Evolutionary conservation across 2,888 invertebrate species (phyloP), one percentile per base, ranked within the genome.

Genomic region (Drosophila ochracea): DNA sequence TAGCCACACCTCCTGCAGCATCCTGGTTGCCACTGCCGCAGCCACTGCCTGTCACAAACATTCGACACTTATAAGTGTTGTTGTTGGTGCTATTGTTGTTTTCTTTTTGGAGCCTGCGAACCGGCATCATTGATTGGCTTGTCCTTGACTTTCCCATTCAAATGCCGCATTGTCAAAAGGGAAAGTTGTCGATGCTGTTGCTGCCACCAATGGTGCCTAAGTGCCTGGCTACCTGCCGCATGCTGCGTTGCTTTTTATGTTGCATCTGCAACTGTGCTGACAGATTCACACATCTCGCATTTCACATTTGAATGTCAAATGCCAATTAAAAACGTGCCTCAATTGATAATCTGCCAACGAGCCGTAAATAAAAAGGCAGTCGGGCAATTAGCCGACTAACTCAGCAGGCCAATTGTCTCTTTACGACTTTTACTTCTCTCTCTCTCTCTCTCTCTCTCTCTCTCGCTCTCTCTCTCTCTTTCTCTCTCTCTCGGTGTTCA

Each of bases 31-130:
- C 54, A 33, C 50, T 30, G 13, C 7, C 21, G 21, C 35, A 9
- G 2, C 10, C 33, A 19, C 19, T 30, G 59, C 47, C 78, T 76
- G 89, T 78, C 90, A 80, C 41, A 84, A 78, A 68, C 91, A 91
- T 73, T 82, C 78, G 71, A 68, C 84, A 75, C 59, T 65, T 69
- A 50, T 49, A 68, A 68, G 74, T 72, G 66, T 68, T 28, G 19
- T 13, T 7, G 16, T 11, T 54, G 13, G 11, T 19, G 30, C 6
- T 30, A 4, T 25, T 39, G 31, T 25, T 49, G 10, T 7, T 25
- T n/a, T 21, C 39, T 11, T 31, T 39, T 62, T 50, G 11, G 13
- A 35, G 35, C 11, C 28, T 31, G 28, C 37, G 55, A 25, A 28
- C 5, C 28, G 55, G 33, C 33, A 30, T 9, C 33, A 19, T 30